phyloP scores from a whole-genome alignment of 2,113 vertebrate species.

The Psophia crepitans region DNA sequence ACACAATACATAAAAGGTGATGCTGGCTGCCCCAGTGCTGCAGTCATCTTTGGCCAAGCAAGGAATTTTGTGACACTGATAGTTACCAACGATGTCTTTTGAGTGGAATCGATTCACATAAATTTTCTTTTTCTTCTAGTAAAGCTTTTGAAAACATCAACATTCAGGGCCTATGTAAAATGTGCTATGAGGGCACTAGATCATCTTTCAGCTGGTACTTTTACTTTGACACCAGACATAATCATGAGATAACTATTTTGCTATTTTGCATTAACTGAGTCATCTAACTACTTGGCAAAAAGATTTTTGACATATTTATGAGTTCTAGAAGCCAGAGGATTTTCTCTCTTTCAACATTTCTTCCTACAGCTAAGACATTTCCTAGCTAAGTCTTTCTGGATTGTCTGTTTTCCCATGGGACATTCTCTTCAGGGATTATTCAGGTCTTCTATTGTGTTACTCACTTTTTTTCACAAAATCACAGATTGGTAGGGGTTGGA shows the following conservation, averaged over 20 bases:
- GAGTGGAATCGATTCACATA: accelerated
- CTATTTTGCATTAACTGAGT: not conserved
- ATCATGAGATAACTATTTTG: not conserved
- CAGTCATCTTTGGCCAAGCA: not conserved
- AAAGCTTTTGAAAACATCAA: not conserved
- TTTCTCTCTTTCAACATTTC: not conserved
- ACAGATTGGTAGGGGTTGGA: too few species aligned
- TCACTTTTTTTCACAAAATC: not conserved
- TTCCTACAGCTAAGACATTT: not conserved
- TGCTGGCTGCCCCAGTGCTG: accelerated
- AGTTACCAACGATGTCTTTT: not conserved
- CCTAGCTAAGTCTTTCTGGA: not conserved
- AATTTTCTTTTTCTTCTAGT: not conserved
- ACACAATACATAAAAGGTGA: not conserved
- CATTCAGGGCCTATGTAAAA: not conserved
- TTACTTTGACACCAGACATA: not conserved
- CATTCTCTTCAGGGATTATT: not conserved
- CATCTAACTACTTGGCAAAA: not conserved
- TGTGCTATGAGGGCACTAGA: not conserved
- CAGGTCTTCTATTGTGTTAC: not conserved
- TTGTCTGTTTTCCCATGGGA: not conserved
- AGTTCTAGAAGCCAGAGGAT: not conserved
- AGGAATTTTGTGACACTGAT: not conserved
- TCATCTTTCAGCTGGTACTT: not conserved
- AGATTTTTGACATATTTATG: not conserved